Evolutionary conservation across 2,113 vertebrate species (phyloP).

Genomic region (Plecotus auritus): DNA sequence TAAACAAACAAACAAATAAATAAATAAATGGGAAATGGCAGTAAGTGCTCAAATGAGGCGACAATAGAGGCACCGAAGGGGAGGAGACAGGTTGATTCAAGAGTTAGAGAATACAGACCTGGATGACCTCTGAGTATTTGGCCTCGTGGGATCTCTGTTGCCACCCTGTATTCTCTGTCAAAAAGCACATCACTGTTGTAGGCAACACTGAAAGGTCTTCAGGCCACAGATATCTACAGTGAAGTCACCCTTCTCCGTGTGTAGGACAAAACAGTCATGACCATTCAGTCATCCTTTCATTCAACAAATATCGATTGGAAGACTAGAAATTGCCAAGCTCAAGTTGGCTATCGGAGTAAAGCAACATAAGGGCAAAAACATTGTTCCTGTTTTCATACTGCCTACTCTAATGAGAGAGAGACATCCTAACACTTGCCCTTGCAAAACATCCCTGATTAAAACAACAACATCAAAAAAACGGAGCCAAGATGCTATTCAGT

Average conservation of each 20-base stretch:
- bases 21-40: neutral
- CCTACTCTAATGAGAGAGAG: neutral
- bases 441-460: neutral
- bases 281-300: neutral
- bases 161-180: neutral
- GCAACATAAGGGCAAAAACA: neutral
- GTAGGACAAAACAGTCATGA: neutral
- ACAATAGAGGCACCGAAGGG: neutral
- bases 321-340: neutral
- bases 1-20: no score
- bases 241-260: neutral
- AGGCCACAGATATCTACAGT: neutral
- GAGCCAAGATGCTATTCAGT: constrained; percentile 20
- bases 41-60: neutral
- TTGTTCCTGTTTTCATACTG: neutral
- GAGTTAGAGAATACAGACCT: neutral
- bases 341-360: neutral
- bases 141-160: neutral
- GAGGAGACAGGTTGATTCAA: neutral
- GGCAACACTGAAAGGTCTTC: neutral
- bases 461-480: neutral
- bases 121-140: neutral
- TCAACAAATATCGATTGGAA: neutral
- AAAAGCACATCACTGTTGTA: neutral
- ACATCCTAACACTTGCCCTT: neutral